phyloP scores from a whole-genome alignment of 1,140 invertebrate species.

The Colletes gigas region DNA sequence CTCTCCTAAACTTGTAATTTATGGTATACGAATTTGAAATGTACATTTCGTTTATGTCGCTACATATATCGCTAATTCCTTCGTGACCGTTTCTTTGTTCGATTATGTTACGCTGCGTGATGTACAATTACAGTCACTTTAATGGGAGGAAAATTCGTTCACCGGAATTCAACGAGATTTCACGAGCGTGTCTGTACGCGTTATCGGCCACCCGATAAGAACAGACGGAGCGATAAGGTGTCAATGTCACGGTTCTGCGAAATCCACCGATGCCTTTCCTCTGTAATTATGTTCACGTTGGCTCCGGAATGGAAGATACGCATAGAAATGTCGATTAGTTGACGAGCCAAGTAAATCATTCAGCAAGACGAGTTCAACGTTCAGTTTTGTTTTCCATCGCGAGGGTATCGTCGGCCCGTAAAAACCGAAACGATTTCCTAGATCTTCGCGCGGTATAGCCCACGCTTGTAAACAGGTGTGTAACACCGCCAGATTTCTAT shows the following conservation, averaged over 20 bases:
- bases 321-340: neutral
- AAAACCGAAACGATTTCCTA: no score
- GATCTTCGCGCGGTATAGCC: no score
- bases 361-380: no score
- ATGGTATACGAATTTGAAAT: no score
- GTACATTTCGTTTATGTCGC: no score
- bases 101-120: neutral
- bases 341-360: neutral
- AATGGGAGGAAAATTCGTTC: neutral
- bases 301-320: neutral
- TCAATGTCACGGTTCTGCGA: slow-evolving; percentile 50
- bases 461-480: no score
- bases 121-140: neutral
- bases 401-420: no score
- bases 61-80: no score
- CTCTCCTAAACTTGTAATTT: neutral
- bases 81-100: neutral
- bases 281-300: neutral
- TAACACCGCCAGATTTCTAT: no score
- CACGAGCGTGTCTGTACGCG: slow-evolving; percentile 28
- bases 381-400: no score
- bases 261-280: slow-evolving; percentile 22
- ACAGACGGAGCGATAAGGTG: slow-evolving; percentile 33
- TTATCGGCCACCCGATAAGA: slow-evolving; percentile 47
- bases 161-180: slow-evolving; percentile 14